Evolutionary conservation across 1,140 invertebrate species (phyloP).

Genomic region (Cardiocondyla obscurior): DNA sequence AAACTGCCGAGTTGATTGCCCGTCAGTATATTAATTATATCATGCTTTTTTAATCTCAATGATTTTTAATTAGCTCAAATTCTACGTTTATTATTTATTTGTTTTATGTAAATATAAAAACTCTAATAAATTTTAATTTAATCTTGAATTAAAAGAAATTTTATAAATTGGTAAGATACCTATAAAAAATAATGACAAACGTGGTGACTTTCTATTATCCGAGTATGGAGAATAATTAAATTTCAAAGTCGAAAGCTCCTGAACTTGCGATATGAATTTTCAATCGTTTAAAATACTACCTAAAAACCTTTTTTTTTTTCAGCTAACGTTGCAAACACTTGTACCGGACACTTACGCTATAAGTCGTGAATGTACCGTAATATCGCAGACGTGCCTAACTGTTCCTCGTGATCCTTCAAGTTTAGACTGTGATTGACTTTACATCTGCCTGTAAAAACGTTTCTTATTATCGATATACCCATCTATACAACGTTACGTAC

Average conservation of each 20-base stretch:
- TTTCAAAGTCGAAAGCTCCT: neutral
- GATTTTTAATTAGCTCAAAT: too few relatives aligned
- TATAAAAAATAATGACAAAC: neutral
- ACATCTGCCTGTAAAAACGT: neutral
- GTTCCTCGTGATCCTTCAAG: slow-evolving; percentile 21
- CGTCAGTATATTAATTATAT: too few relatives aligned
- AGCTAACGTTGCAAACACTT: neutral
- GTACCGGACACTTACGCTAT: neutral
- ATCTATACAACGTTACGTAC: neutral
- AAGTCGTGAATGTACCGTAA: slow-evolving; percentile 33
- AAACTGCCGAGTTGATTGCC: too few relatives aligned
- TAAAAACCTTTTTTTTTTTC: too few relatives aligned
- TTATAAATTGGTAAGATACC: too few relatives aligned
- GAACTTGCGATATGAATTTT: neutral
- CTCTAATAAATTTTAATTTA: neutral
- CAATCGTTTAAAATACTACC: neutral
- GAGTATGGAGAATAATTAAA: too few relatives aligned
- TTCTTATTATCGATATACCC: neutral
- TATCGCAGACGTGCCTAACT: slow-evolving; percentile 11
- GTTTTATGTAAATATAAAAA: too few relatives aligned
- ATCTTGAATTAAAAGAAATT: too few relatives aligned
- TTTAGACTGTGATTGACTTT: neutral
- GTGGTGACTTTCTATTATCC: too few relatives aligned
- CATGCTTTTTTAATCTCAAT: too few relatives aligned
- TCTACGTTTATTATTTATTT: too few relatives aligned